Percentiles rank a stretch among this genome's conserved stretches.
phyloP scores from a whole-genome alignment of 2,113 vertebrate species.

The Tyrannus savana region DNA sequence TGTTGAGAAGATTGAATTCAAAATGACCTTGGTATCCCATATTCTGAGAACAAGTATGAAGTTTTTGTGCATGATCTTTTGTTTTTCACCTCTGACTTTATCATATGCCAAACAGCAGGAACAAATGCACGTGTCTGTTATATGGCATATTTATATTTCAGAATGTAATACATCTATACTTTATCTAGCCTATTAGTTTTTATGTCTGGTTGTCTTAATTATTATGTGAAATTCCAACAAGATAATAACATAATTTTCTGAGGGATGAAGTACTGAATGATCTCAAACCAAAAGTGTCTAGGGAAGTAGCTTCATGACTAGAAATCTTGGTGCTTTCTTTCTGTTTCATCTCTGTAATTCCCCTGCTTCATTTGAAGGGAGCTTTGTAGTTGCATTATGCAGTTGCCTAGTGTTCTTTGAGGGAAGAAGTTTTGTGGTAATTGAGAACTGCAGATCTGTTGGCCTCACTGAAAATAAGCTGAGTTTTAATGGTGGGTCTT shows the following conservation, averaged over 20 bases:
- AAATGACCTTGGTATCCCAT: not conserved
- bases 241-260: not conserved
- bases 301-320: not conserved
- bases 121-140: not conserved
- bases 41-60: not conserved
- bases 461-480: not conserved
- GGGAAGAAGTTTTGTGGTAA: not conserved
- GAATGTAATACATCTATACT: not conserved
- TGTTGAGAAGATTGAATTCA: not conserved
- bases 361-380: not conserved
- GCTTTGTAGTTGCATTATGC: not conserved
- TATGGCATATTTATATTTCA: not conserved
- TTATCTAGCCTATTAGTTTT: not conserved
- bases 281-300: not conserved
- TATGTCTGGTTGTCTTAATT: not conserved
- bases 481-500: not conserved
- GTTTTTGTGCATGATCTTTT: not conserved
- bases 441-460: not conserved
- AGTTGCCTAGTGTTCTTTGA: not conserved
- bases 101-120: not conserved
- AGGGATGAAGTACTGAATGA: not conserved
- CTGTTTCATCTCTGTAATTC: not conserved
- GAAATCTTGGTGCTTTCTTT: not conserved
- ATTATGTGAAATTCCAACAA: not conserved
- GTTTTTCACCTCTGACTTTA: not conserved